A percentile compares a stretch with the other conserved stretches of the same genome.
Evolutionary conservation across 64 coral and sea anemone species (phyloP).

Genomic region (Porites australiensis): DNA sequence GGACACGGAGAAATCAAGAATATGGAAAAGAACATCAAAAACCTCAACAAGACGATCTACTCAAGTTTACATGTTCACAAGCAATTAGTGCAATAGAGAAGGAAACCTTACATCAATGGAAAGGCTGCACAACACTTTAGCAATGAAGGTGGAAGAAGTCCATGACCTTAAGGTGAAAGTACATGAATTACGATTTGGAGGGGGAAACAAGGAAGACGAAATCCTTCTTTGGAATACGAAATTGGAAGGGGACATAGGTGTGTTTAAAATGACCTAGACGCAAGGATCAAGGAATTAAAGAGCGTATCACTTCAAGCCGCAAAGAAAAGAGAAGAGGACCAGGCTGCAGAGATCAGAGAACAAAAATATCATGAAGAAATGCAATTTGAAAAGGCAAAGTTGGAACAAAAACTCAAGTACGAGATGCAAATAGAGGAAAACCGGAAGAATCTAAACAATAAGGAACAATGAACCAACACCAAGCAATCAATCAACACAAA

Average conservation of each 20-base stretch:
- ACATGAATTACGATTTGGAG: not conserved
- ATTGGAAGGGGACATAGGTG: not conserved
- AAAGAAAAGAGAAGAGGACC: constrained; percentile 22
- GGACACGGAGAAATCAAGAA: constrained; percentile 11
- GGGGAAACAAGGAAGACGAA: no score
- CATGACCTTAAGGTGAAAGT: constrained; percentile 61
- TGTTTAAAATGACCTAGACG: not conserved
- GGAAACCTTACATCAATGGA: constrained; percentile 41
- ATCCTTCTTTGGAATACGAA: no score
- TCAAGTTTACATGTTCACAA: constrained; percentile 33
- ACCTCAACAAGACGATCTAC: constrained; percentile 18
- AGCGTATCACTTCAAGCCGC: not conserved
- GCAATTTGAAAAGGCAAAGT: constrained; percentile 5
- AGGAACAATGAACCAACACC: no score
- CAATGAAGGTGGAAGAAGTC: constrained; percentile 45
- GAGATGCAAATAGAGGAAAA: not conserved
- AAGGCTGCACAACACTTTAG: constrained; percentile 46
- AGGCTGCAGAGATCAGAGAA: not conserved
- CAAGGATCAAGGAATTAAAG: not conserved
- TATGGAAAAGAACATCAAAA: constrained; percentile 14
- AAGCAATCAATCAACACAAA: no score
- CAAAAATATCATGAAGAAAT: not conserved
- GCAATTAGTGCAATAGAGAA: not conserved
- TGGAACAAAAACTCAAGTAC: constrained; percentile 16
- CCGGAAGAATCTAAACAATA: not conserved